Percentiles rank a stretch among this genome's conserved stretches.
Evolutionary conservation across 2,113 vertebrate genomes (phyloP).

Genomic region (Dromaius novaehollandiae): DNA sequence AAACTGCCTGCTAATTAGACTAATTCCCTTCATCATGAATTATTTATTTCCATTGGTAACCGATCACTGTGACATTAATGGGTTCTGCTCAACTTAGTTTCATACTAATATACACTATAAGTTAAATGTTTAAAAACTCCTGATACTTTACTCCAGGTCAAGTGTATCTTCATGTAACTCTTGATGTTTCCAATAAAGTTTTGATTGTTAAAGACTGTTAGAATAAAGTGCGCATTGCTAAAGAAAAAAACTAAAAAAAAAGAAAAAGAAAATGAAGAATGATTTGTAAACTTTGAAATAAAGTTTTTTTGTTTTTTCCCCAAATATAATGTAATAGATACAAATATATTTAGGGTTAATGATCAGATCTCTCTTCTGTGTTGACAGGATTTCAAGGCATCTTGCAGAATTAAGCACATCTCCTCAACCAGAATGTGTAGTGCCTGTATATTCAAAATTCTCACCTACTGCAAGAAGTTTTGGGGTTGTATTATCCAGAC

Average conservation of each 20-base stretch:
- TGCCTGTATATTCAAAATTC: background rate
- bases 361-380: background rate
- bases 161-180: slow-evolving; percentile 67
- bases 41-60: slow-evolving; percentile 99
- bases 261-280: background rate
- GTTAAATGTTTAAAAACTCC: slow-evolving; percentile 83
- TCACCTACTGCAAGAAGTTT: background rate
- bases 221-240: background rate
- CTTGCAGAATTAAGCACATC: background rate
- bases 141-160: slow-evolving; percentile 76
- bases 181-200: slow-evolving; percentile 65
- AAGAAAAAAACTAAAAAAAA: background rate
- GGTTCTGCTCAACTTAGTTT: slow-evolving; percentile 91
- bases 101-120: slow-evolving; percentile 87
- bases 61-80: slow-evolving; percentile 95
- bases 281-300: slow-evolving; percentile 1
- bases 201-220: background rate
- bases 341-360: background rate
- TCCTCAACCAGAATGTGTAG: background rate
- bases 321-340: background rate
- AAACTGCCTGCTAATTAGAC: slow-evolving; percentile 99
- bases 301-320: background rate
- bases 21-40: slow-evolving; percentile 97
- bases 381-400: background rate
- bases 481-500: background rate